Base-by-base conservation (phyloP, 2,888 invertebrate species). In the Ditula angustiorana region DNA sequence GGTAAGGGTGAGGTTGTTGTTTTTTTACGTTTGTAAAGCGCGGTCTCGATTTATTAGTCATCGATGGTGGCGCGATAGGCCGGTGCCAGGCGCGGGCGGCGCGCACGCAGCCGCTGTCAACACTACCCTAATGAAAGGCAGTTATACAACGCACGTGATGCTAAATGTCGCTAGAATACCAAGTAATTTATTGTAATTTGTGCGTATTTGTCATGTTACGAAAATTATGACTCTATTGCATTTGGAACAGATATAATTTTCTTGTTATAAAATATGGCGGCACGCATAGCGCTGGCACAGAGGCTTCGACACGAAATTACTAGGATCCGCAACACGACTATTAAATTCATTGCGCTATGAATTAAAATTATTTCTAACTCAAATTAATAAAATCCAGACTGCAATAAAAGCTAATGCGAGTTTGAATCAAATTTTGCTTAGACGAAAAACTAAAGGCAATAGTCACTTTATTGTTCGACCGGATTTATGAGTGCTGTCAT, bases 61-160 rank as follows among this genome's bases (percentile, higher is more conserved):
- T 91, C 90, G 92, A 91, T 92, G 92, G 90, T 90, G 91, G 87
- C 77, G 90, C 90, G 92, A 92, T 92, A 92, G 80, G 84, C 79
- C 82, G 88, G 92, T 85, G 86, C 92, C 86, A 85, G 81, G 80
- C 80, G 88, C 89, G 87, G 86, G 84, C 83, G 82, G 87, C 88
- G 90, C 92, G 91, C 92, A 91, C 92, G 91, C 92, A 91, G 88
- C 83, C 78, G 75, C 89, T 92, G 92, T 92, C 92, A 91, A 91
- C 92, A 88, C 91, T 81, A 85, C 87, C 85, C 90, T 92, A 92
- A 92, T 92, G 92, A 89, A 92, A 91, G 90, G 87, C 90, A 86
- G 88, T 91, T 91, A 91, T 82, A 86, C 86, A 88, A 90, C 89
- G 89, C 91, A 90, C 91, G 90, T 88, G 88, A 88, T 86, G 74